Evolutionary conservation across 1,140 invertebrate species (phyloP).

Genomic region (Geopemphigus sp.): DNA sequence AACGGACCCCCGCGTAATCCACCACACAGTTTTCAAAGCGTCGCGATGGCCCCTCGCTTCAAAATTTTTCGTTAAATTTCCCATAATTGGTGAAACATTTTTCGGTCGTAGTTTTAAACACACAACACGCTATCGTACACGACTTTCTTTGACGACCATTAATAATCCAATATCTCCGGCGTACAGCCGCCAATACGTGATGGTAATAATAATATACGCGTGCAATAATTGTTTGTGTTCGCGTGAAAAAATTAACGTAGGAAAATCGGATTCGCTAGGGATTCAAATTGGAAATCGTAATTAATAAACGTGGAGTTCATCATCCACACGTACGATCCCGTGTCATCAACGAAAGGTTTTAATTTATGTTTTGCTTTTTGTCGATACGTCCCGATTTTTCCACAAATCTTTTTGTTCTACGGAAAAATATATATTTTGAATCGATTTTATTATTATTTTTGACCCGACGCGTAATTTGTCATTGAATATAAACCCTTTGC

Average conservation of each 20-base stretch:
- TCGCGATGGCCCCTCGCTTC: neutral
- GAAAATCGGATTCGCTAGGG: neutral
- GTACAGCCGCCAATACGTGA: neutral
- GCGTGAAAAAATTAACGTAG: constrained; percentile 11
- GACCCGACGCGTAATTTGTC: neutral
- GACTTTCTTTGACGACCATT: neutral
- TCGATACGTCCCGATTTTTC: neutral
- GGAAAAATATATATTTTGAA: neutral
- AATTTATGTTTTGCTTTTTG: neutral
- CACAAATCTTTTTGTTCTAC: neutral
- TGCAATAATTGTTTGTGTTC: constrained; percentile 38
- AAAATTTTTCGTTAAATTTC: constrained; percentile 1
- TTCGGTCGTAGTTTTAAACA: constrained; percentile 12
- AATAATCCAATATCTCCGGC: constrained; percentile 32
- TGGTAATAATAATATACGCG: too few relatives aligned
- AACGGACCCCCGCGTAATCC: constrained; percentile 26
- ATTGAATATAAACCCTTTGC: neutral
- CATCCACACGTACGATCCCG: neutral
- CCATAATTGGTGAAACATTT: constrained; percentile 21
- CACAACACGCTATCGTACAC: constrained; percentile 24
- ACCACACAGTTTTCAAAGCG: constrained; percentile 21
- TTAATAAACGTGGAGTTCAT: neutral
- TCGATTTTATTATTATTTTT: neutral
- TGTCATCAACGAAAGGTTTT: neutral
- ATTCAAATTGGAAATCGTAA: neutral